These are phyloP conservation scores for Drosophila aff. DNA, from an alignment of 1,140 invertebrate genomes.

Conservation along the genomic window DNA sequence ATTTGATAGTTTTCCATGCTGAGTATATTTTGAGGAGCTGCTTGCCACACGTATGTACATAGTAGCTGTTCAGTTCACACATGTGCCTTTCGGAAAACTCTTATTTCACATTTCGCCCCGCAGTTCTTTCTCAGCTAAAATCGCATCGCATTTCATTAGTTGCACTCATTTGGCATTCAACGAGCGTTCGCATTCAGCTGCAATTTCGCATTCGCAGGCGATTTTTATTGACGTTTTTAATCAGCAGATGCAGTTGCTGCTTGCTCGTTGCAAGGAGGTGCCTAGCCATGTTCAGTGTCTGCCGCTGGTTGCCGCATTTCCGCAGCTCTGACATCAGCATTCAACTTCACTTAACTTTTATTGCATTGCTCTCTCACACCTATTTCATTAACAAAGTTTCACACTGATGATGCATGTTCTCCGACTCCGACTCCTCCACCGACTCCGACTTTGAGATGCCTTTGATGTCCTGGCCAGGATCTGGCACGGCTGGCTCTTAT, in stretches of 20 bases:
- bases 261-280: neutral
- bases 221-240: slow-evolving; percentile 84
- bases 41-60: slow-evolving; percentile 13
- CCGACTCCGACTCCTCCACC: neutral
- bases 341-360: slow-evolving; percentile 80
- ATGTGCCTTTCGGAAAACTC: slow-evolving; percentile 6
- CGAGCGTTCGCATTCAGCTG: slow-evolving; percentile 71
- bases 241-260: slow-evolving; percentile 64
- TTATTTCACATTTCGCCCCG: neutral
- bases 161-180: slow-evolving; percentile 78
- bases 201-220: slow-evolving; percentile 70
- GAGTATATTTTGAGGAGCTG: neutral
- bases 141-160: slow-evolving; percentile 70
- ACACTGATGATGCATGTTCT: slow-evolving; percentile 69
- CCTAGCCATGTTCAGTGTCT: slow-evolving; percentile 1
- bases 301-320: slow-evolving; percentile 13
- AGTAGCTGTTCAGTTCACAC: slow-evolving; percentile 12
- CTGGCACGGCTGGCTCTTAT: slow-evolving; percentile 14
- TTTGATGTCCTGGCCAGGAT: slow-evolving; percentile 39
- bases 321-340: slow-evolving; percentile 41
- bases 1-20: slow-evolving; percentile 1
- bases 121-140: slow-evolving; percentile 32
- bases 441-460: slow-evolving; percentile 5
- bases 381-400: slow-evolving; percentile 83
- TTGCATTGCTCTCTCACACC: slow-evolving; percentile 72